Evolutionary conservation across 2,888 invertebrate species (phyloP).

Genomic region (Dasypogon diadema): DNA sequence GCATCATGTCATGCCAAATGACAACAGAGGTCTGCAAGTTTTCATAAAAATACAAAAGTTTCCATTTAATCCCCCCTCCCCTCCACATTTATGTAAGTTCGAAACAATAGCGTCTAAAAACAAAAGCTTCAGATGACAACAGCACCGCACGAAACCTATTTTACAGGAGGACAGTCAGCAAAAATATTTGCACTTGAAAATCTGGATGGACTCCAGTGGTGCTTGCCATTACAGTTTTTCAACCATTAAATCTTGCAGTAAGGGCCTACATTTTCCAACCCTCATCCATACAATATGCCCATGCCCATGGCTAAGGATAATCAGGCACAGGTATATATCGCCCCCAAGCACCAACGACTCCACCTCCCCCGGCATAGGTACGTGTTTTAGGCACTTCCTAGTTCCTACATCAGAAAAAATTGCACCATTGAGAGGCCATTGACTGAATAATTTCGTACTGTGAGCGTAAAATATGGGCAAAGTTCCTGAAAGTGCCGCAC

Average conservation of each 20-base stretch:
- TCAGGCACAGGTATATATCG: background rate
- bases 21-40: too few species aligned
- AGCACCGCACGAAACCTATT: background rate
- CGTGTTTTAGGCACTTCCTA: constrained; percentile 27
- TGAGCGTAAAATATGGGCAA: constrained; percentile 24
- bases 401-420: constrained; percentile 32
- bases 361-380: background rate
- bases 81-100: background rate
- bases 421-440: constrained; percentile 41
- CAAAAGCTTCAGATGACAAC: background rate
- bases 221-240: constrained; percentile 2
- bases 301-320: background rate
- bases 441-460: constrained; percentile 40
- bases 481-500: constrained; percentile 35
- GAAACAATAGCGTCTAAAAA: background rate
- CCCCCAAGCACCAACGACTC: background rate
- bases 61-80: background rate
- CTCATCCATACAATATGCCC: background rate
- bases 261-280: background rate
- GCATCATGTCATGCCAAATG: too few species aligned
- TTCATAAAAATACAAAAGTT: background rate
- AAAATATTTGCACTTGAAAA: constrained; percentile 8
- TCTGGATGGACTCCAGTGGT: background rate
- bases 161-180: background rate
- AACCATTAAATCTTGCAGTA: constrained; percentile 33